Evolutionary conservation across 2,113 vertebrate genomes (phyloP).

Genomic region (Baryphthengus martii): DNA sequence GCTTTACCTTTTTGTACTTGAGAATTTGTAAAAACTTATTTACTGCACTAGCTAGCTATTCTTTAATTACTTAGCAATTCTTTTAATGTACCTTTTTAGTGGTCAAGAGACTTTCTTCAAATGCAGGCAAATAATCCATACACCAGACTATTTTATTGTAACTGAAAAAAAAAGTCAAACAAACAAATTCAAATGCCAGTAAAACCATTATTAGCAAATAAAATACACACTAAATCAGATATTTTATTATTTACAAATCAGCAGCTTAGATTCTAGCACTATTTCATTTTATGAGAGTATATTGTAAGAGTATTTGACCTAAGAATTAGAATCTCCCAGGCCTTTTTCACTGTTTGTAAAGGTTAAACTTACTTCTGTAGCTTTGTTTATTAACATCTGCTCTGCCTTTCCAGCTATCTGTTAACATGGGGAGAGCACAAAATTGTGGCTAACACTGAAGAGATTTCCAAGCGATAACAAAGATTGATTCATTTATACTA

Average conservation of each 20-base stretch:
- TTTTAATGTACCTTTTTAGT: background rate
- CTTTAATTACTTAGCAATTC: background rate
- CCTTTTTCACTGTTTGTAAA: background rate
- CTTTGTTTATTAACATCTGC: background rate
- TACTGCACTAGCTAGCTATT: background rate
- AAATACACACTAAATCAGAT: background rate
- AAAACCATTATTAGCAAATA: background rate
- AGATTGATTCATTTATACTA: background rate
- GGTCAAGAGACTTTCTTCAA: background rate
- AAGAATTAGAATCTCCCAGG: background rate
- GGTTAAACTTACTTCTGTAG: background rate
- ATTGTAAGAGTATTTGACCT: background rate
- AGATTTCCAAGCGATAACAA: background rate
- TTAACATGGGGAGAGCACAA: background rate
- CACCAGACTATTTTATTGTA: background rate
- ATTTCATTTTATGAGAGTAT: background rate
- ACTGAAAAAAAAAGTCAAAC: background rate
- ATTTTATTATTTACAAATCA: background rate
- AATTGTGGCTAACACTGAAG: background rate
- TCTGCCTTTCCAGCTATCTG: background rate
- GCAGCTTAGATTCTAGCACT: background rate
- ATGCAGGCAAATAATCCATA: background rate
- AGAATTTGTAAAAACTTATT: background rate
- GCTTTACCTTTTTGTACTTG: background rate
- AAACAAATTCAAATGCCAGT: background rate